Evolutionary conservation across 2,797 vertebrate genomes (phyloP), one percentile per base, ranked within the genome.

Genomic region (Mus spretus): DNA sequence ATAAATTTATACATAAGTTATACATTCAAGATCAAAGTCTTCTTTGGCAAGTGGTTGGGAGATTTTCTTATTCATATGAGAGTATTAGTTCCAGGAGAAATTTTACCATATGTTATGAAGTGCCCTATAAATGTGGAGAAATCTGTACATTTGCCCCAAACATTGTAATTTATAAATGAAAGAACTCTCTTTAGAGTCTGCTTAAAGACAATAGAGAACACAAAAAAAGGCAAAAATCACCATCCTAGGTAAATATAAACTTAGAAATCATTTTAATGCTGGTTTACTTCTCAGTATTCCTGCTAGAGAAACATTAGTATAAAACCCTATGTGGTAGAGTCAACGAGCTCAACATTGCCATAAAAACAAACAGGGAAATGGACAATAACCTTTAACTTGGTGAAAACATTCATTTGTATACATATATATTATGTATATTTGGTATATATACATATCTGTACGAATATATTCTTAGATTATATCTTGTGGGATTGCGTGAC

Each of bases 11-110:
- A 70, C 26, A 44, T 47, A 77, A 83, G 8, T 57, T 59, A 22
- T 31, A 26, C 26, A 80, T 19, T 72, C 20, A 67, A 59, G 31
- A 94, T 93, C 65, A 96, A 95, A 96, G 61, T 11, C 7, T 37
- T 5, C 81, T 57, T 93, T 57, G 50, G 10, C 3, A 86, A 65
- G 3, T 26, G 61, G 24, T 63, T 57, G 26, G 26, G 59, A 72
- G 22, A 61, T 31, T 63, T 34, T 44, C 75, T 93, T 91, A 65
- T 80, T 74, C 20, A 1, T 57, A 6, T 67, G 57, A 81, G 5
- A 87, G 28, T 20, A 44, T 59, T 85, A 22, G 15, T 50, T 94
- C 86, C 17, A 93, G 40, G 12, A 84, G 74, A 81, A 78, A 0
- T 87, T 93, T 92, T 28, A 61, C 61, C 19, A 8, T 44, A 22